These are phyloP conservation scores for Oncorhynchus kisutch DNA, from an alignment of 2,113 vertebrate genomes.

Conservation along the genomic window DNA sequence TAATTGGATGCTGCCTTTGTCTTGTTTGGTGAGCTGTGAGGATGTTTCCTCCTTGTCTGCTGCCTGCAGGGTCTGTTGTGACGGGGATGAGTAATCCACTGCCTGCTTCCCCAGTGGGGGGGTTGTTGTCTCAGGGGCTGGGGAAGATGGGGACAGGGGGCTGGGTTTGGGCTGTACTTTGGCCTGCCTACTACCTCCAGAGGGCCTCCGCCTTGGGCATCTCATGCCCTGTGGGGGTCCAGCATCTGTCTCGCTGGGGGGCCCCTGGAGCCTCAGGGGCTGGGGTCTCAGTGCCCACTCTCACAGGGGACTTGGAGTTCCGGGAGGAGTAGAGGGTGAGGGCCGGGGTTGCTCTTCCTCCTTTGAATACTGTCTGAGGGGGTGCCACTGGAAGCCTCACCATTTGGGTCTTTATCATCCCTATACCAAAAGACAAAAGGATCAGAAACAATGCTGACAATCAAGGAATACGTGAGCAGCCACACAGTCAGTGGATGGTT, in stretches of 20 bases:
- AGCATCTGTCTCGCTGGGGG: conserved; percentile 16
- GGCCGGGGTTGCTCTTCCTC: conserved; percentile 75
- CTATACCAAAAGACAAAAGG: conserved; percentile 57
- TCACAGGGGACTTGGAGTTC: conserved; percentile 58
- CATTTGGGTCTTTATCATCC: conserved; percentile 54
- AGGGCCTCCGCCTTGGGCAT: conserved; percentile 48
- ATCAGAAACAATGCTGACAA: not conserved
- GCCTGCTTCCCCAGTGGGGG: conserved; percentile 1
- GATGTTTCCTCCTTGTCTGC: conserved; percentile 27
- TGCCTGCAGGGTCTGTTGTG: not conserved
- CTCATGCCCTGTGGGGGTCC: conserved; percentile 19
- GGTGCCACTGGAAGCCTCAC: conserved; percentile 48
- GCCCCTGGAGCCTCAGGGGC: conserved; percentile 37
- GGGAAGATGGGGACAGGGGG: not conserved
- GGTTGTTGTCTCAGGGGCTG: conserved; percentile 2
- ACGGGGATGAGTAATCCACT: not conserved
- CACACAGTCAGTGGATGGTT: too few species aligned
- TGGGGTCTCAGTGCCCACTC: conserved; percentile 38
- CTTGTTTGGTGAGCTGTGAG: conserved; percentile 6
- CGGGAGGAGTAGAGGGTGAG: conserved; percentile 51
- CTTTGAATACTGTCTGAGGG: conserved; percentile 74
- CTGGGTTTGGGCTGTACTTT: conserved; percentile 32
- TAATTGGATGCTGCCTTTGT: conserved; percentile 8
- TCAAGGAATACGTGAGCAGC: too few species aligned
- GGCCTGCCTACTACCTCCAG: conserved; percentile 44